Base-by-base conservation (phyloP, 2,797 vertebrate genomes). In the Peromyscus nudipes region DNA sequence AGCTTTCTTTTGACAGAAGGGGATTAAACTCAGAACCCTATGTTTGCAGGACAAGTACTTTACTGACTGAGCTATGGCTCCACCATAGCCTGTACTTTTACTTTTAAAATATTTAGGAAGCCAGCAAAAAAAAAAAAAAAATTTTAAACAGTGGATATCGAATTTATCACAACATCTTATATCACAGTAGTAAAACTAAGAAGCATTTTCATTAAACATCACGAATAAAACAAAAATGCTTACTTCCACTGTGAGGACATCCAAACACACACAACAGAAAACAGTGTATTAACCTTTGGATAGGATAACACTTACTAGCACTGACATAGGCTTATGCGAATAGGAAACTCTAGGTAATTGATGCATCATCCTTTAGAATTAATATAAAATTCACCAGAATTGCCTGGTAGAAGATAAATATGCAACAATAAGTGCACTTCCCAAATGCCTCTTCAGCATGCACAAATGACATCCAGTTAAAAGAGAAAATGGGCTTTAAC, bases 371-470 rank as follows among this genome's bases (percentile, higher is more conserved):
- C 69, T 93, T 69, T 69, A 60, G 34, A 86, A 91, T 77, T 88
- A 87, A 65, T 64, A 90, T 88, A 85, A 96, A 82, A 6, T 71
- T 91, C 65, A 85, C 5, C 12, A 95, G 89, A 96, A 82, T 89
- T 85, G 6, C 31, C 52, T 37, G n/a, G 86, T 75, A 92, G 9
- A 62, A 84, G 29, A 89, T n/a, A 95, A 75, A 93, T 3, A 81
- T 25, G 16, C 11, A 71, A 27, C 29, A 73, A 81, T 87, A 19
- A 75, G 6, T n/a, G 62, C 43, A 73, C 89, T 84, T 62, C 46
- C 76, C 73, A 94, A 83, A 88, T 76, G 43, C 31, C 43, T 25
- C 82, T 34, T n/a, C 19, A 25, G 62, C 83, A 34, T 14, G 29
- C 29, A 25, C 49, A n/a, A 88, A 77, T 67, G 46, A 57, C 64